These are phyloP conservation scores for Pterocles burchelli DNA, from an alignment of 2,113 vertebrate species.

Conservation along the genomic window DNA sequence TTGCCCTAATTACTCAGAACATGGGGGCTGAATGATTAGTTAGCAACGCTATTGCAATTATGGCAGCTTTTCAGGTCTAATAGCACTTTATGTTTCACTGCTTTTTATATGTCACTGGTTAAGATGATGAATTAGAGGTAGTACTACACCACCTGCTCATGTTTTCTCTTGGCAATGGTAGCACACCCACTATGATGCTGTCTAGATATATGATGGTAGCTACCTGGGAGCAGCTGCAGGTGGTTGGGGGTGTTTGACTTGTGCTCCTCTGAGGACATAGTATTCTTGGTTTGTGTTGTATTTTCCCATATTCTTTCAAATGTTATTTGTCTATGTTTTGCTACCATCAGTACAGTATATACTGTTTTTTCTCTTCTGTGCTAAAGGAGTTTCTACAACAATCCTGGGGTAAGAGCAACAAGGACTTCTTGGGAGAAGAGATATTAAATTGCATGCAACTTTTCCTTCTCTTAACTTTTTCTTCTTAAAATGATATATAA, in stretches of 20 bases:
- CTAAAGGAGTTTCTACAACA: background rate
- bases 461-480: constrained; percentile 20
- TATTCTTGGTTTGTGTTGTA: background rate
- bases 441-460: background rate
- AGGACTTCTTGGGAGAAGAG: background rate
- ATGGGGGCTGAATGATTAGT: constrained; percentile 66
- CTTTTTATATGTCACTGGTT: constrained; percentile 76
- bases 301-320: background rate
- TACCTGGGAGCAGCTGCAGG: background rate
- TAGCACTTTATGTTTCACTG: constrained; percentile 71
- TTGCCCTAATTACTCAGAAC: constrained; percentile 75
- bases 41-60: constrained; percentile 68
- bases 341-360: background rate
- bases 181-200: accelerated
- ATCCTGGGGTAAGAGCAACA: background rate
- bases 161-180: background rate
- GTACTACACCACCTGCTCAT: constrained; percentile 38
- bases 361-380: background rate
- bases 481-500: constrained; percentile 37
- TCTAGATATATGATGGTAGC: background rate
- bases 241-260: background rate
- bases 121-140: constrained; percentile 74
- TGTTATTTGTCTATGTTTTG: background rate
- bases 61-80: constrained; percentile 72
- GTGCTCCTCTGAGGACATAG: background rate